Evolutionary conservation across 2,797 vertebrate species (phyloP).

Genomic region (Pseudopleuronectes americanus): DNA sequence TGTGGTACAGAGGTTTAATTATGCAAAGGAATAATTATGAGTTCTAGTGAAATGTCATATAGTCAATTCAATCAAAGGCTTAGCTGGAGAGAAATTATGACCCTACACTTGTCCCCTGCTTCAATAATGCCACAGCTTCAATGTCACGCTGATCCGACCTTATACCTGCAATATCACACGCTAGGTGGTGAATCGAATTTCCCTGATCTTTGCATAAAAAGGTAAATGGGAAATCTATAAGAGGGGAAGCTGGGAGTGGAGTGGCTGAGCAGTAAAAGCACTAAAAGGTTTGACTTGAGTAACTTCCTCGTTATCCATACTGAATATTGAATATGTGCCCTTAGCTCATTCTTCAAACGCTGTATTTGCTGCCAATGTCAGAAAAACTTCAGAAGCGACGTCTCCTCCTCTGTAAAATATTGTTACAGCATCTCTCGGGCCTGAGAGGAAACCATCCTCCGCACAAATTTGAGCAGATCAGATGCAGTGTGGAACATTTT

Average conservation of each 20-base stretch:
- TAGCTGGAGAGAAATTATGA: conserved; percentile 48
- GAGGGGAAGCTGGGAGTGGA: not conserved
- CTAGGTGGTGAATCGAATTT: not conserved
- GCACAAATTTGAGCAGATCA: conserved; percentile 26
- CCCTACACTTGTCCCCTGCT: conserved; percentile 3
- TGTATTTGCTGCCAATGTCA: conserved; percentile 1
- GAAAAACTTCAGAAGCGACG: conserved; percentile 14
- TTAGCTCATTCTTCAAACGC: conserved; percentile 33
- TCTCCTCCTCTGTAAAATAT: conserved; percentile 19
- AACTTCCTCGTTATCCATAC: conserved; percentile 4
- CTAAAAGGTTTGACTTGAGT: not conserved
- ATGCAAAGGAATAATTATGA: conserved; percentile 25
- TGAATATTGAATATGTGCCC: conserved; percentile 3
- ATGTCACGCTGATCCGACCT: conserved; percentile 13
- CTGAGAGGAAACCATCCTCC: conserved; percentile 3
- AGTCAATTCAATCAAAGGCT: conserved; percentile 67
- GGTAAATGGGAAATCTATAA: conserved; percentile 9
- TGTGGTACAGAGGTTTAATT: not conserved
- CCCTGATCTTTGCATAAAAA: conserved; percentile 3
- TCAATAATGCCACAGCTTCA: conserved; percentile 8
- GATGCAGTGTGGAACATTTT: conserved; percentile 33
- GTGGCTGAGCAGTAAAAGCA: too few relatives aligned
- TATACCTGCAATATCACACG: conserved; percentile 13
- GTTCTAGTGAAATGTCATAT: conserved; percentile 49
- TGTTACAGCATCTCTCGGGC: conserved; percentile 14